These are phyloP conservation scores for Cnemophilus loriae DNA, from an alignment of 2,113 vertebrate species.

Conservation along the genomic window DNA sequence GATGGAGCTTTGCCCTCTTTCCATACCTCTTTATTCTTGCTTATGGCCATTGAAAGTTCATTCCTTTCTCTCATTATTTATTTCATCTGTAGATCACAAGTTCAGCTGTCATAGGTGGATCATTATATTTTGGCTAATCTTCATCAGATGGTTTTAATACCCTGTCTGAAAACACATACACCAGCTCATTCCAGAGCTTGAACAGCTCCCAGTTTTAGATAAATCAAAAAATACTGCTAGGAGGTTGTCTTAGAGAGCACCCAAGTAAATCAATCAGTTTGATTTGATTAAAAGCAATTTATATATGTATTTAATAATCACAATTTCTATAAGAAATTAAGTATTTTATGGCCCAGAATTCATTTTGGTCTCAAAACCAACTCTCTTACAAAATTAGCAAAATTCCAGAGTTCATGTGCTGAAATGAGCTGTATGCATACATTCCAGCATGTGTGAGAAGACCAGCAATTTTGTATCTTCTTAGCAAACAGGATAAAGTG, in stretches of 20 bases:
- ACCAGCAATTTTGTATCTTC: background rate
- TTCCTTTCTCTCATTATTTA: background rate
- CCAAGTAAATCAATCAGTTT: background rate
- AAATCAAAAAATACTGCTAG: background rate
- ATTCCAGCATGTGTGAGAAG: background rate
- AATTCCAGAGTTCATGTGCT: background rate
- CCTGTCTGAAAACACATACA: background rate
- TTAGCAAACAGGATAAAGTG: background rate
- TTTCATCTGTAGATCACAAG: background rate
- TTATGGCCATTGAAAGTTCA: background rate
- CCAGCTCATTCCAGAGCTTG: background rate
- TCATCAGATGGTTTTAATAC: background rate
- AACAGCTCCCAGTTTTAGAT: background rate
- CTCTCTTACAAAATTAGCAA: background rate
- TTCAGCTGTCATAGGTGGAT: background rate
- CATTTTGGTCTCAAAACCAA: background rate
- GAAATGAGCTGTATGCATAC: background rate
- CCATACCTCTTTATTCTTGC: background rate
- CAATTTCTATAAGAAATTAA: background rate
- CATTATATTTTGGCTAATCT: background rate
- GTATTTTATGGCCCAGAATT: background rate
- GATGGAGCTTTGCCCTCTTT: background rate
- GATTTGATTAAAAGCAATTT: background rate
- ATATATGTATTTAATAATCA: background rate
- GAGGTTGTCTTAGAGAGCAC: background rate